Evolutionary conservation across 2,113 vertebrate species (phyloP).

Genomic region (Trogon melanurus): DNA sequence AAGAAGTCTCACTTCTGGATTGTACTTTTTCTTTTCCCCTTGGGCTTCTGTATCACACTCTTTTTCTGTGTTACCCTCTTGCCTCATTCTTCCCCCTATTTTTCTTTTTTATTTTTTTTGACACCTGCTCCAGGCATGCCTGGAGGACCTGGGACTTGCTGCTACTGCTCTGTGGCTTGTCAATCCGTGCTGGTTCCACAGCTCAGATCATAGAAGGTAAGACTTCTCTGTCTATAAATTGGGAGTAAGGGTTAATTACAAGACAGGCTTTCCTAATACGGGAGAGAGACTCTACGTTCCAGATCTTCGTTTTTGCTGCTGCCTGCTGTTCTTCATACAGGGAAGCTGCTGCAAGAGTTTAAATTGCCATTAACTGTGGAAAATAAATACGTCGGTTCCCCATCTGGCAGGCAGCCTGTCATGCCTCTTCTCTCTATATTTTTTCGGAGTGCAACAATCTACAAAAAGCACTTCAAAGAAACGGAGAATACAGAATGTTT

Average conservation of each 20-base stretch:
- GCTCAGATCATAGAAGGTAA: constrained; percentile 76
- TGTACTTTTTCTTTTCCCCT: neutral
- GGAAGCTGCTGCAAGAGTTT: neutral
- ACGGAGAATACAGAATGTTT: neutral
- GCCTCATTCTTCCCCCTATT: neutral
- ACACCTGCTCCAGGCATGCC: constrained; percentile 52
- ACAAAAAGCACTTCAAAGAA: neutral
- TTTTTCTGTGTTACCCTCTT: neutral
- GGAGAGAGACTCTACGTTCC: neutral
- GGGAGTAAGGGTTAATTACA: neutral
- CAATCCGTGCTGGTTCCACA: constrained; percentile 24
- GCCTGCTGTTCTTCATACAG: neutral
- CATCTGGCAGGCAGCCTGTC: neutral
- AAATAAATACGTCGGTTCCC: neutral
- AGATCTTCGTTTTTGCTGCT: neutral
- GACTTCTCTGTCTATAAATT: neutral
- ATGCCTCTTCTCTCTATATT: neutral
- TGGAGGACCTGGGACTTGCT: constrained; percentile 51
- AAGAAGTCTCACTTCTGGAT: constrained; percentile 24
- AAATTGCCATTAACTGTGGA: constrained; percentile 4
- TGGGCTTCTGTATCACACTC: neutral
- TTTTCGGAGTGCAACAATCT: neutral
- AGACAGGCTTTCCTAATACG: neutral
- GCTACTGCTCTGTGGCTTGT: constrained; percentile 41
- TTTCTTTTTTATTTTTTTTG: neutral